A percentile compares a stretch with the other conserved stretches of the same genome.
Evolutionary conservation across 2,888 invertebrate species (phyloP).

Genomic region (Dryobota labecula): DNA sequence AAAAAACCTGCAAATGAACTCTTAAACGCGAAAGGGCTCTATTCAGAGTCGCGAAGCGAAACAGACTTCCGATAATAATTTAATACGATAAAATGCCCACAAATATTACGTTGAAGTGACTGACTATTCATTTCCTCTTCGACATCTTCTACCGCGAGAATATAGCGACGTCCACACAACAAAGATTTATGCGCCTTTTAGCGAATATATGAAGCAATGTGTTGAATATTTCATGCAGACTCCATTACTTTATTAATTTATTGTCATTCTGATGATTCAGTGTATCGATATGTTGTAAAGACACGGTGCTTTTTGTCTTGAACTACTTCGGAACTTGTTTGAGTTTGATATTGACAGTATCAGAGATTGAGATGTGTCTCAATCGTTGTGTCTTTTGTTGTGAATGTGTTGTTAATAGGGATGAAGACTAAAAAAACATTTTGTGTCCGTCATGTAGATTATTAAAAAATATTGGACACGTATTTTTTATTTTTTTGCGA

Average conservation of each 20-base stretch:
- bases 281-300: conserved; percentile 23
- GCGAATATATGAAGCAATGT: conserved; percentile 42
- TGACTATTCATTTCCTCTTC: conserved; percentile 47
- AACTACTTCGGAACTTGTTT: not conserved
- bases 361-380: too few relatives aligned
- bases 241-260: conserved; percentile 62
- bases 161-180: conserved; percentile 39
- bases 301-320: conserved; percentile 2
- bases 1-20: conserved; percentile 1
- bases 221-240: conserved; percentile 56
- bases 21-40: conserved; percentile 1
- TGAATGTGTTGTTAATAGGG: too few relatives aligned
- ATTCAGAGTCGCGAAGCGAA: not conserved
- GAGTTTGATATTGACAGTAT: conserved; percentile 15
- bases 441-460: too few relatives aligned
- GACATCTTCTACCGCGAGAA: conserved; percentile 44
- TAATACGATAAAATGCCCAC: conserved; percentile 39
- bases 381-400: too few relatives aligned
- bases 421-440: too few relatives aligned
- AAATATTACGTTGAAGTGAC: conserved; percentile 43
- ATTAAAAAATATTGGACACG: too few relatives aligned
- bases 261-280: conserved; percentile 42
- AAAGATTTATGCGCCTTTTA: conserved; percentile 59
- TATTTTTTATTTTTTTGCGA: too few relatives aligned
- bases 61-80: conserved; percentile 5